Percentiles rank a stretch among this genome's conserved stretches.
Conservation (phyloP, 2,797 vertebrate species). For the Benthosema pterotum region DNA sequence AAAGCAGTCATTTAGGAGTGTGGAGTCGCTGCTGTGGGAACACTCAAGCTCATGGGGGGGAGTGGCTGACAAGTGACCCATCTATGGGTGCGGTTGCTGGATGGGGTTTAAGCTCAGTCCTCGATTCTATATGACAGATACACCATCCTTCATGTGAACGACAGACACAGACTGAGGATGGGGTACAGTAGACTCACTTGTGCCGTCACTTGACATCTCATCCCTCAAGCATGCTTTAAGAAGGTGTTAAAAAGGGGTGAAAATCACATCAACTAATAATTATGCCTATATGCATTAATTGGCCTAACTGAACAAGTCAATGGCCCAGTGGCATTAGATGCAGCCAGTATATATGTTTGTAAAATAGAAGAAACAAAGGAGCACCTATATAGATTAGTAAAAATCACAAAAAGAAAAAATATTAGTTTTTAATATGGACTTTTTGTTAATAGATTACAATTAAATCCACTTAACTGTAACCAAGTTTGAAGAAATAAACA, state of each 20-base stretch:
- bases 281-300: constrained; percentile 27
- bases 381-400: not conserved
- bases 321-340: not conserved
- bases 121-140: constrained; percentile 32
- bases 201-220: constrained; percentile 45
- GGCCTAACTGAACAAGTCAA: constrained; percentile 11
- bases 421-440: too few species aligned
- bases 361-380: not conserved
- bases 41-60: constrained; percentile 13
- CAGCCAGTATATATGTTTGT: not conserved
- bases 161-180: constrained; percentile 29
- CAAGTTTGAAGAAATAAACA: not conserved
- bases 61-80: constrained; percentile 15
- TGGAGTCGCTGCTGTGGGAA: not conserved
- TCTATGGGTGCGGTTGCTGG: constrained; percentile 34
- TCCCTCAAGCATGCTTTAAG: constrained; percentile 65
- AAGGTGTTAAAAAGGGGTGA: constrained; percentile 50
- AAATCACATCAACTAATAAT: constrained; percentile 43
- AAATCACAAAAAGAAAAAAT: not conserved
- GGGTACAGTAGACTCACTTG: constrained; percentile 74
- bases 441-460: too few species aligned
- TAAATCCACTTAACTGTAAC: too few species aligned
- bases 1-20: constrained; percentile 13
- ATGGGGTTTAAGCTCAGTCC: constrained; percentile 22
- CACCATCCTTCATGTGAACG: constrained; percentile 46